A percentile compares a stretch with the other conserved stretches of the same genome.
phyloP scores from a whole-genome alignment of 2,888 invertebrate genomes.

The Philereme transversata region DNA sequence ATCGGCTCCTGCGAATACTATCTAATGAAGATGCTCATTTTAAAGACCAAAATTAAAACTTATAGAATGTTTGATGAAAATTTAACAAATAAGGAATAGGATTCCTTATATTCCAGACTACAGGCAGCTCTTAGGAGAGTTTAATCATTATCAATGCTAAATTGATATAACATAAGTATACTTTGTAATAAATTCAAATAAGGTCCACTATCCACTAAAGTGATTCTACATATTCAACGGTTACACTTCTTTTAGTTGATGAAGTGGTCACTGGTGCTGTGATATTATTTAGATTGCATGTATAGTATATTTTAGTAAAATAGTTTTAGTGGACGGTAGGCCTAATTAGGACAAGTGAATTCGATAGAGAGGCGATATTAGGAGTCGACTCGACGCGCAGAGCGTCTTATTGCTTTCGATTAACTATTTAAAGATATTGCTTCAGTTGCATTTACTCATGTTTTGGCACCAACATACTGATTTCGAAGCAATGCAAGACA shows the following conservation, averaged over 20 bases:
- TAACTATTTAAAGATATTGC: slow-evolving; percentile 59
- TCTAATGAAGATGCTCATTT: too few species aligned
- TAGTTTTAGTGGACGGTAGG: slow-evolving; percentile 14
- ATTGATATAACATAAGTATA: slow-evolving; percentile 33
- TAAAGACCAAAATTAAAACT: slow-evolving; percentile 19
- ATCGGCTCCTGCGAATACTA: too few species aligned
- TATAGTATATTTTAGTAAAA: too few species aligned
- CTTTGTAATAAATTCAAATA: slow-evolving; percentile 11
- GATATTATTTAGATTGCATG: not conserved
- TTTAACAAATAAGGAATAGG: slow-evolving; percentile 33
- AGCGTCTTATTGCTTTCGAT: slow-evolving; percentile 54
- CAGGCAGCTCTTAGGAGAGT: slow-evolving; percentile 19
- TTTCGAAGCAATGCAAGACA: slow-evolving; percentile 35
- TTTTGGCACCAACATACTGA: slow-evolving; percentile 69
- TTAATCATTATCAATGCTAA: slow-evolving; percentile 24
- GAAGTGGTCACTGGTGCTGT: too few species aligned
- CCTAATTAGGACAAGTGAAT: slow-evolving; percentile 14
- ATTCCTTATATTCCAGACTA: slow-evolving; percentile 20
- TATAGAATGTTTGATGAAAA: slow-evolving; percentile 23
- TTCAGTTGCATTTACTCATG: slow-evolving; percentile 45
- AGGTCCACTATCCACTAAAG: slow-evolving; percentile 15
- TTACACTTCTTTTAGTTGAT: too few species aligned
- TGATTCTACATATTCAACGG: not conserved
- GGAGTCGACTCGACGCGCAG: slow-evolving; percentile 14
- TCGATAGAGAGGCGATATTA: slow-evolving; percentile 27